Evolutionary conservation across 2,888 invertebrate genomes (phyloP).

Genomic region (Megaustenia siamemsis): DNA sequence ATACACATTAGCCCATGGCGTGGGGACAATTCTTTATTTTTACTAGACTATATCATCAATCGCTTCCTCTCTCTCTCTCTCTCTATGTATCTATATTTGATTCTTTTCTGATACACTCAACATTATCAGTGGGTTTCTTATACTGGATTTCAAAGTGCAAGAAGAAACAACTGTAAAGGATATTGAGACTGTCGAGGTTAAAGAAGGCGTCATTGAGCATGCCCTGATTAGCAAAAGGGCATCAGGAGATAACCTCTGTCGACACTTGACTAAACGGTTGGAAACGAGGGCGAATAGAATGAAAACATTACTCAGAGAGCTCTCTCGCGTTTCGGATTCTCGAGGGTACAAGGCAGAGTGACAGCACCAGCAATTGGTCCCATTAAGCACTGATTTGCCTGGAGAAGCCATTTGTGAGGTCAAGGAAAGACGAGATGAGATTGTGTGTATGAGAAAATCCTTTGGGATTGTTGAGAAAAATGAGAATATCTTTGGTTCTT

Average conservation of each 20-base stretch:
- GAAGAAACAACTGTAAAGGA: not conserved
- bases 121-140: no score
- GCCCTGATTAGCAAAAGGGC: constrained; percentile 31
- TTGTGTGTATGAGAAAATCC: not conserved
- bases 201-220: constrained; percentile 2
- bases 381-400: constrained; percentile 41
- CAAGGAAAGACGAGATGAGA: not conserved
- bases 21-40: no score
- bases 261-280: constrained; percentile 39
- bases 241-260: not conserved
- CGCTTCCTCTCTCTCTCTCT: no score
- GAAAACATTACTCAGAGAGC: constrained; percentile 58
- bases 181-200: no score
- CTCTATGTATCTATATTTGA: no score
- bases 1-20: no score
- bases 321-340: constrained; percentile 56
- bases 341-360: constrained; percentile 48
- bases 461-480: not conserved
- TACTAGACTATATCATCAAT: no score
- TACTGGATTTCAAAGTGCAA: no score
- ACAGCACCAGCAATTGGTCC: constrained; percentile 45
- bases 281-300: constrained; percentile 58
- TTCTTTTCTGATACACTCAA: no score
- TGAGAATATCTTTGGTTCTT: no score
- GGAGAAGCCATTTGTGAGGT: not conserved